Evolutionary conservation across 2,113 vertebrate genomes (phyloP).

Genomic region (Tachysurus vachellii): DNA sequence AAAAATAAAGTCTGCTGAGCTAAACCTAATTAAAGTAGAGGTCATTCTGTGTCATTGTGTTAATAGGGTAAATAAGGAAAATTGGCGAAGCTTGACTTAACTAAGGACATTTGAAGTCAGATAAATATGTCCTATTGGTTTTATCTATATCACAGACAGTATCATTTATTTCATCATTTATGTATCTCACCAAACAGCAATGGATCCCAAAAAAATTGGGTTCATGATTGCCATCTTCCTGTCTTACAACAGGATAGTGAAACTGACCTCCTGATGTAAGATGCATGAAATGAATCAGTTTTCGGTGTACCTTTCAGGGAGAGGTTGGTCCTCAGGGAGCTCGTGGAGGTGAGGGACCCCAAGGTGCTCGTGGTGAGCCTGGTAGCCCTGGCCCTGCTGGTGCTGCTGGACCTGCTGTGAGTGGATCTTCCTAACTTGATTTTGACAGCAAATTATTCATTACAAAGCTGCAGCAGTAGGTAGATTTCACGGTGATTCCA

Average conservation of each 20-base stretch:
- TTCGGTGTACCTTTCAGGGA: constrained; percentile 74
- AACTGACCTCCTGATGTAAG: background rate
- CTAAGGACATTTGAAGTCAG: background rate
- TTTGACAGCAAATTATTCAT: background rate
- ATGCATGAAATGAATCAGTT: background rate
- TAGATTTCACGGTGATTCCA: background rate
- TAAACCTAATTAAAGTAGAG: background rate
- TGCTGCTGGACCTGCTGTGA: constrained; percentile 86
- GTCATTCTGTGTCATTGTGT: background rate
- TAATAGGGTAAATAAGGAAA: background rate
- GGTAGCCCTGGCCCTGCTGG: constrained; percentile 94
- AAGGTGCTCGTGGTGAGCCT: constrained; percentile 90
- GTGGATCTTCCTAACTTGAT: constrained; percentile 56
- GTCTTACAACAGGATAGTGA: background rate
- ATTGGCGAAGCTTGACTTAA: background rate
- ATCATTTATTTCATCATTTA: background rate
- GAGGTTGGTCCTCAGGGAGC: constrained; percentile 88
- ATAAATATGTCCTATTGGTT: too few relatives aligned
- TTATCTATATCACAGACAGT: background rate
- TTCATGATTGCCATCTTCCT: background rate
- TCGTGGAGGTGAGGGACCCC: constrained; percentile 89
- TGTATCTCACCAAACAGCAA: background rate
- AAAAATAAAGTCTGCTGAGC: background rate
- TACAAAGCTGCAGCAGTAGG: background rate
- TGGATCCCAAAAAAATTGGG: background rate